A percentile compares a stretch with the other conserved stretches of the same genome.
Evolutionary conservation across 2,888 invertebrate species (phyloP).

Genomic region (Stramonita haemastoma): DNA sequence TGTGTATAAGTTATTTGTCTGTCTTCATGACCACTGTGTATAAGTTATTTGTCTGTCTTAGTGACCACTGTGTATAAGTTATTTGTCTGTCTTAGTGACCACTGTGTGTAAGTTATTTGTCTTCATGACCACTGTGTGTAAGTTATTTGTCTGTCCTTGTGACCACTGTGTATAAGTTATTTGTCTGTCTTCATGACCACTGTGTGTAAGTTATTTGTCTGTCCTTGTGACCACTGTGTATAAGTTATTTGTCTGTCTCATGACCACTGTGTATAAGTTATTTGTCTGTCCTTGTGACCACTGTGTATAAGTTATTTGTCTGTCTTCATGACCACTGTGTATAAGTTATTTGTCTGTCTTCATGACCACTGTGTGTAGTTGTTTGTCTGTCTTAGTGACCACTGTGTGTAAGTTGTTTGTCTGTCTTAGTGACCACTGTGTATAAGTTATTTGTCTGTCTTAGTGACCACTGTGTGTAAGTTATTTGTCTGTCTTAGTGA

Average conservation of each 20-base stretch:
- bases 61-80: constrained; percentile 81
- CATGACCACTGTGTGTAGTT: constrained; percentile 78
- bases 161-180: constrained; percentile 81
- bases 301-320: constrained; percentile 81
- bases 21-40: neutral
- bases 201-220: constrained; percentile 82
- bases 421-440: neutral
- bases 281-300: neutral
- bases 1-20: constrained; percentile 79
- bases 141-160: constrained; percentile 75
- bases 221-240: neutral
- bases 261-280: constrained; percentile 81
- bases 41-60: constrained; percentile 79
- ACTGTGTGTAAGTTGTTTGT: constrained; percentile 83
- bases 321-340: neutral
- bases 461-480: constrained; percentile 82
- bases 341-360: constrained; percentile 79
- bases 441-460: constrained; percentile 80
- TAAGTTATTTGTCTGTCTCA: constrained; percentile 79
- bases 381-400: neutral
- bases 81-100: neutral
- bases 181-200: neutral
- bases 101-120: constrained; percentile 83
- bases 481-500: neutral
- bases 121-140: constrained; percentile 80